phyloP scores from a whole-genome alignment of 2,113 vertebrate species.

The Chlorodrepanis virens region DNA sequence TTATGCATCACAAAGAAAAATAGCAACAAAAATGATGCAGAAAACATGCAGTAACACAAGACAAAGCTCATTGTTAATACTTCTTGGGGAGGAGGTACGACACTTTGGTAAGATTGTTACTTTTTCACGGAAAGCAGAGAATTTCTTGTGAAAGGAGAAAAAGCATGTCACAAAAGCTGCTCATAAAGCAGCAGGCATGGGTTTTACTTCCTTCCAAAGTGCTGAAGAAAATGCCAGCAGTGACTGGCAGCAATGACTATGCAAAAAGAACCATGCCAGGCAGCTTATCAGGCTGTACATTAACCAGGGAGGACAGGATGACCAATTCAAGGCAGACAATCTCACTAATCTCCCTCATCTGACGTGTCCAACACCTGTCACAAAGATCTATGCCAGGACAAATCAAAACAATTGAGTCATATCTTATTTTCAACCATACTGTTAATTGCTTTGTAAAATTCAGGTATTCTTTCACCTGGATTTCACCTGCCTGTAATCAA shows the following conservation, averaged over 20 bases:
- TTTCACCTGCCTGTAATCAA: neutral
- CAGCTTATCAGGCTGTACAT: neutral
- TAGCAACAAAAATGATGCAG: neutral
- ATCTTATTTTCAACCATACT: neutral
- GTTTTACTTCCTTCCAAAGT: neutral
- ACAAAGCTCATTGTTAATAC: neutral
- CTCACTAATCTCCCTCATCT: neutral
- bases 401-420: neutral
- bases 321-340: neutral
- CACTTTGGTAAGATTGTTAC: neutral
- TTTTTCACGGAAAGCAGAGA: neutral
- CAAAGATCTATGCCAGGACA: neutral
- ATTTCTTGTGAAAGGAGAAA: neutral
- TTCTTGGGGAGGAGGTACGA: neutral
- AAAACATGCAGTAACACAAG: neutral
- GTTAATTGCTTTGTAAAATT: neutral
- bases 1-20: neutral
- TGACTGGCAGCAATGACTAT: neutral
- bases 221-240: neutral
- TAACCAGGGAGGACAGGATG: neutral
- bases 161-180: neutral
- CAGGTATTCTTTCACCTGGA: neutral
- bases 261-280: neutral
- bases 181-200: neutral
- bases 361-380: neutral